Base-by-base conservation (phyloP, 2,113 vertebrate genomes). In the Tursiops truncatus region DNA sequence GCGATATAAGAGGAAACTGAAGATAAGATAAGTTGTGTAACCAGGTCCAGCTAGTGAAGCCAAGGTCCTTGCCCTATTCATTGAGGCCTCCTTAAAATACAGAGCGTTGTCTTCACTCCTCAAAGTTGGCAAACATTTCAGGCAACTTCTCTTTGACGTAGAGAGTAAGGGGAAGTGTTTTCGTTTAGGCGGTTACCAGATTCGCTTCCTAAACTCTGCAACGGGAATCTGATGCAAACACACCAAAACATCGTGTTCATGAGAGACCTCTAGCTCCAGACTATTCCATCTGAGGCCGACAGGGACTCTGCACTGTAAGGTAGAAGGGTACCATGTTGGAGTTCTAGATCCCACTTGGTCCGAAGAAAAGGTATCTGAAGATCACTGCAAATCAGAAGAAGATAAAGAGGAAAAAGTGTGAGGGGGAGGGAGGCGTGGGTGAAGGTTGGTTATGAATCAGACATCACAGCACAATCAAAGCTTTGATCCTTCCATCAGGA, bases 91-190 rank as follows among this genome's bases (percentile, higher is more conserved):
- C 87, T 68, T 38, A 77, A 62, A 92, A 25, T 14, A 70, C 38
- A 13, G 38, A 36, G 20, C 31, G 89, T 63, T 56, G 65, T 47
- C 50, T 73, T 77, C 47, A 58, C 17, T 33, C 56, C 86, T 71
- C 23, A 65, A 84, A 84, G 31, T 11, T 41, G 70, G 80, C 56
- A 68, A 38, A 10, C 11, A 68, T 31, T 60, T 91, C 76, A 84
- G n/a, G 14, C 44, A n/a, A 74, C 56, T 76, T 82, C 58, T 80
- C n/a, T 89, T 62, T 93, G 76, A 87, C 11, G 4, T 33, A 31
- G 5, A 77, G 73, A 74, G 13, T n/a, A 68, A 91, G 20, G 25
- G 76, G 81, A 96, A 96, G 60, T 90, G 73, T 82, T 94, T 94
- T 25, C 20, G 21, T 56, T 95, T 74, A 36, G 68, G 12, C 56